Conservation (phyloP, 2,113 vertebrate species). For the Drymodes brunneopygia region DNA sequence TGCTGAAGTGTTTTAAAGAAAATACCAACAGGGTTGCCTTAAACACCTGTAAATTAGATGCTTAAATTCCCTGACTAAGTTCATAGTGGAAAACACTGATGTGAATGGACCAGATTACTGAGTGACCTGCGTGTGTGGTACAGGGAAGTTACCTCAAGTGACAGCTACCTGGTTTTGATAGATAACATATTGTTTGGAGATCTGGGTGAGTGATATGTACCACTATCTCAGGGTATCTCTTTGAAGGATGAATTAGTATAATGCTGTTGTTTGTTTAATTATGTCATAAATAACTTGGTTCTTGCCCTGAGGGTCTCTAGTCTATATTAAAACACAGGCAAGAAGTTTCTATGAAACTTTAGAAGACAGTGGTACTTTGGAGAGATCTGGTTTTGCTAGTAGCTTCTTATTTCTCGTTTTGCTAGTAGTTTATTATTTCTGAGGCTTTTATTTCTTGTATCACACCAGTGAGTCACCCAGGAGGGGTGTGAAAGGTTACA, state of each 20-base stretch:
- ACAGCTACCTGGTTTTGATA: neutral
- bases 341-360: neutral
- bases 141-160: neutral
- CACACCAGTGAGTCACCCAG: neutral
- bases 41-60: neutral
- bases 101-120: neutral
- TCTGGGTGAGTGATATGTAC: neutral
- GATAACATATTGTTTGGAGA: neutral
- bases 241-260: slow-evolving; percentile 25
- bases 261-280: slow-evolving; percentile 22
- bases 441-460: neutral
- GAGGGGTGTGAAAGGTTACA: neutral
- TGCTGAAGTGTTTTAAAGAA: neutral
- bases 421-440: neutral
- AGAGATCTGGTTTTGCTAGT: neutral
- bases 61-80: neutral
- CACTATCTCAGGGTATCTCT: slow-evolving; percentile 15
- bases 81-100: neutral
- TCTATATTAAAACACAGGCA: neutral
- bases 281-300: slow-evolving; percentile 19
- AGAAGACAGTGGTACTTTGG: neutral
- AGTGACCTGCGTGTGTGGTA: neutral
- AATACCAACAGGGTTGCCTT: neutral
- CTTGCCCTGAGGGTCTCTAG: neutral
- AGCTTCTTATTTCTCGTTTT: neutral